Conservation (phyloP, 2,113 vertebrate genomes). For the Entelurus aequoreus region DNA sequence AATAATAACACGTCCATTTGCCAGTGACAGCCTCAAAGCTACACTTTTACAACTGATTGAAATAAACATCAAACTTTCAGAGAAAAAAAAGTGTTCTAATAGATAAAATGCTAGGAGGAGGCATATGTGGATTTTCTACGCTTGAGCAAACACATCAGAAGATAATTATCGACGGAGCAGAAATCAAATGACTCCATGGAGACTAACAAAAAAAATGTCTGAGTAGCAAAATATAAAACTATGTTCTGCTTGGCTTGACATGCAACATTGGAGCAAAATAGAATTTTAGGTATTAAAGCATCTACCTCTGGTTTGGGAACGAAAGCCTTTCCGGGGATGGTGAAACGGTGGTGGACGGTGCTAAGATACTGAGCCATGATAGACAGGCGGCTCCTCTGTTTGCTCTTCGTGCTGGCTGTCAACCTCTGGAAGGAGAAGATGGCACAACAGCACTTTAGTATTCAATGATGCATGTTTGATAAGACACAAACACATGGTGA, state of each 20-base stretch:
- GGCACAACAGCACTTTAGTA: background rate
- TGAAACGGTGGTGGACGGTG: conserved; percentile 76
- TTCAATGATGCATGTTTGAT: background rate
- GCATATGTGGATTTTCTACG: background rate
- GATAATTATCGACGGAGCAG: conserved; percentile 3
- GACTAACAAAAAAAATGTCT: background rate
- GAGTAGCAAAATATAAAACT: conserved; percentile 1
- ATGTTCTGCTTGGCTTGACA: background rate
- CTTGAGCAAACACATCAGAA: conserved; percentile 5
- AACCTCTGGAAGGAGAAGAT: conserved; percentile 74
- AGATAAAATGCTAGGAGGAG: conserved; percentile 5
- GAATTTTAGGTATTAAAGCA: background rate
- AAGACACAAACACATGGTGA: background rate
- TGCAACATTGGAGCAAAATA: background rate
- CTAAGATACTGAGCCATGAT: conserved; percentile 93
- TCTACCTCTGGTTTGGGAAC: conserved; percentile 90
- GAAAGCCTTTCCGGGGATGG: conserved; percentile 89
- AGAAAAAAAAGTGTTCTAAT: conserved; percentile 2
- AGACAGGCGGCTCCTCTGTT: conserved; percentile 87
- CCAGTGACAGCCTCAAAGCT: background rate
- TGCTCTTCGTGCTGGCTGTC: conserved; percentile 77
- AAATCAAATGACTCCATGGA: background rate
- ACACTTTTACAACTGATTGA: conserved; percentile 2
- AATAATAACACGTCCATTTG: conserved; percentile 19
- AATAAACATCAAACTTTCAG: conserved; percentile 2